Percentiles rank a stretch among this genome's conserved stretches.
These are phyloP conservation scores for Callipepla californica DNA, from an alignment of 2,113 vertebrate species.

Conservation along the genomic window DNA sequence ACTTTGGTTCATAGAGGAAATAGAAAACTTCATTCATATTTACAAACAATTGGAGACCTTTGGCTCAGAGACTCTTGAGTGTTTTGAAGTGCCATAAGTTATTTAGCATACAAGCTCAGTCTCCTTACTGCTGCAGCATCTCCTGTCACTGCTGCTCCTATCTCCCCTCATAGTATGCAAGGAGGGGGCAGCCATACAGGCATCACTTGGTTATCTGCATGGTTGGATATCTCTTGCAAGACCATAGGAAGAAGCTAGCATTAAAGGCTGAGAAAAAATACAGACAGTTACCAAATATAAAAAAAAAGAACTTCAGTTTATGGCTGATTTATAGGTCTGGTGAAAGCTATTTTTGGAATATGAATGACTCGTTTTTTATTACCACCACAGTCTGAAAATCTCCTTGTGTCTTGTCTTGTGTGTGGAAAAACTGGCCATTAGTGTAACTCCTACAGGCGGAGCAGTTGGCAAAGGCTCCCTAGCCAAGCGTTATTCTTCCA, in stretches of 20 bases:
- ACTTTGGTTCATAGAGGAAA: rapidly evolving
- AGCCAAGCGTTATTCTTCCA: not conserved
- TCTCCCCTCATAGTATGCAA: not conserved
- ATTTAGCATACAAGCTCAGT: not conserved
- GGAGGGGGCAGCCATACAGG: not conserved
- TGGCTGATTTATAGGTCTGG: not conserved
- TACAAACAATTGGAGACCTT: not conserved
- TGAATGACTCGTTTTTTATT: not conserved
- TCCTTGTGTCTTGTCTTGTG: not conserved
- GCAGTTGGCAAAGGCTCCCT: not conserved
- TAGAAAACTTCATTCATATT: not conserved
- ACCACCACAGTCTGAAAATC: not conserved
- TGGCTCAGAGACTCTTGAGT: not conserved
- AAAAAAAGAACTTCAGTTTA: not conserved
- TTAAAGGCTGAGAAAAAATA: not conserved
- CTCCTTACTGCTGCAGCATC: not conserved
- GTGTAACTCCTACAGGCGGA: not conserved
- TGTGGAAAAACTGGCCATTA: not conserved
- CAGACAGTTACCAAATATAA: not conserved
- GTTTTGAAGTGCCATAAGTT: not conserved
- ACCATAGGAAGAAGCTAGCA: not conserved
- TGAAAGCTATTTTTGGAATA: not conserved
- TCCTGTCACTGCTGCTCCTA: not conserved
- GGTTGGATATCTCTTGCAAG: not conserved
- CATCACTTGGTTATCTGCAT: no score